These are phyloP conservation scores for Venustoraphidia nigricollis DNA, from an alignment of 2,888 invertebrate genomes.

Conservation along the genomic window DNA sequence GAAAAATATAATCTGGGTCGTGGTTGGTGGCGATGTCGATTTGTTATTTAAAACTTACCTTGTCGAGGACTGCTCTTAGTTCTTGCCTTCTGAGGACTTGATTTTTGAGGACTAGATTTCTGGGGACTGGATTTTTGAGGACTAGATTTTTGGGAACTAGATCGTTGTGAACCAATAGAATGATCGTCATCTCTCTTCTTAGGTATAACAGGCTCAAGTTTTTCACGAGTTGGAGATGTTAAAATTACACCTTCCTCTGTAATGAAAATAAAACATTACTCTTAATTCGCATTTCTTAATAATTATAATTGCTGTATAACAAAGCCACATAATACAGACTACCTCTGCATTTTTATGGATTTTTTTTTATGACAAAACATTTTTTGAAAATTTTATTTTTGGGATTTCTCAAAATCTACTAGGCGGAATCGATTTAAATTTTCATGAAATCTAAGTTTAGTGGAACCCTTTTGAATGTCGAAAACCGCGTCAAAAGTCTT, in stretches of 20 bases:
- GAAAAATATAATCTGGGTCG: too few relatives aligned
- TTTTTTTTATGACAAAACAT: too few relatives aligned
- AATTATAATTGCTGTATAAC: not conserved
- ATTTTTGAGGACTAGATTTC: conserved; percentile 30
- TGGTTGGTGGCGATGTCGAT: not conserved
- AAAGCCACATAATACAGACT: not conserved
- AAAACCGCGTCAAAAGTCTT: too few relatives aligned
- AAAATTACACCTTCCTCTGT: conserved; percentile 46
- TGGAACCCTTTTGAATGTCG: too few relatives aligned
- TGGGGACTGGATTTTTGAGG: conserved; percentile 38
- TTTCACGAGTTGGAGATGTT: conserved; percentile 54
- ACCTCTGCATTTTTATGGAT: too few relatives aligned
- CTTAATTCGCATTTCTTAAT: not conserved
- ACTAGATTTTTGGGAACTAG: conserved; percentile 35
- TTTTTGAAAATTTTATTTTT: too few relatives aligned
- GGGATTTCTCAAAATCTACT: too few relatives aligned
- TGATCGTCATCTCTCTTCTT: conserved; percentile 33
- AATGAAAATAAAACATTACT: not conserved
- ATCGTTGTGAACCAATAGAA: conserved; percentile 23
- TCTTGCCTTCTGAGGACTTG: conserved; percentile 35
- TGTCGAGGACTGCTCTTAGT: conserved; percentile 38
- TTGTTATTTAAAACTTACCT: conserved; percentile 19
- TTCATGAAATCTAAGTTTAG: too few relatives aligned
- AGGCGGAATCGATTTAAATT: too few relatives aligned
- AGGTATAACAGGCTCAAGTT: conserved; percentile 50